A percentile compares a stretch with the other conserved stretches of the same genome.
These are phyloP conservation scores for Galagoides demidoff DNA, from an alignment of 2,797 vertebrate species.

Conservation along the genomic window DNA sequence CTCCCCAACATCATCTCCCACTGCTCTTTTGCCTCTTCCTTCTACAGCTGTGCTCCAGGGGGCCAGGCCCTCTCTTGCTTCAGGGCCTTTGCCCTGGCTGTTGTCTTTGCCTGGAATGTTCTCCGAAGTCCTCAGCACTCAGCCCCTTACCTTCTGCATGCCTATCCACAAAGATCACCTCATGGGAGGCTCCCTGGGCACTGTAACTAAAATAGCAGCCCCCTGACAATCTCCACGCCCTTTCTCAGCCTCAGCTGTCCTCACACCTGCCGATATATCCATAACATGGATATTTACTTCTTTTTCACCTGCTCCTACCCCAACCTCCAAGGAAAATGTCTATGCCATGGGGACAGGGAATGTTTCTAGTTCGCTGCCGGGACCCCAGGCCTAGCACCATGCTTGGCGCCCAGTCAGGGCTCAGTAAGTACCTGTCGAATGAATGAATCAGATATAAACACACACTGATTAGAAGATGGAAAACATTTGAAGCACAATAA, in stretches of 20 bases:
- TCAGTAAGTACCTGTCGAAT: neutral
- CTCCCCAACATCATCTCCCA: neutral
- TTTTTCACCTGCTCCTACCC: neutral
- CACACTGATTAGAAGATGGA: too few species aligned
- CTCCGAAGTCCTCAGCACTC: neutral
- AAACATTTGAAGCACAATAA: neutral
- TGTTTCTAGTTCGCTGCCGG: neutral
- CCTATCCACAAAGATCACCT: neutral
- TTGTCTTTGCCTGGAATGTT: conserved; percentile 24
- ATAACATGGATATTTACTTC: neutral
- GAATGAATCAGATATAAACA: neutral
- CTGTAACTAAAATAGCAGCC: neutral
- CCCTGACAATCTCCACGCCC: neutral
- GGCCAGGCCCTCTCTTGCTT: neutral
- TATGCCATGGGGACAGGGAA: neutral
- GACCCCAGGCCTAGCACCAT: neutral
- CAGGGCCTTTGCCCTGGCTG: neutral
- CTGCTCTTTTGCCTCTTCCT: neutral
- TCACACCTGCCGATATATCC: neutral
- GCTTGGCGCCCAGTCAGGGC: neutral
- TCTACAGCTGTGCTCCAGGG: too few species aligned
- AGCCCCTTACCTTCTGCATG: neutral
- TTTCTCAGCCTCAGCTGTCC: neutral
- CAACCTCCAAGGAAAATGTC: neutral
- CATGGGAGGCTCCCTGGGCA: neutral